Evolutionary conservation across 2,797 vertebrate species (phyloP), one percentile per base, ranked within the genome.

Genomic region (Centroberyx gerrardi): DNA sequence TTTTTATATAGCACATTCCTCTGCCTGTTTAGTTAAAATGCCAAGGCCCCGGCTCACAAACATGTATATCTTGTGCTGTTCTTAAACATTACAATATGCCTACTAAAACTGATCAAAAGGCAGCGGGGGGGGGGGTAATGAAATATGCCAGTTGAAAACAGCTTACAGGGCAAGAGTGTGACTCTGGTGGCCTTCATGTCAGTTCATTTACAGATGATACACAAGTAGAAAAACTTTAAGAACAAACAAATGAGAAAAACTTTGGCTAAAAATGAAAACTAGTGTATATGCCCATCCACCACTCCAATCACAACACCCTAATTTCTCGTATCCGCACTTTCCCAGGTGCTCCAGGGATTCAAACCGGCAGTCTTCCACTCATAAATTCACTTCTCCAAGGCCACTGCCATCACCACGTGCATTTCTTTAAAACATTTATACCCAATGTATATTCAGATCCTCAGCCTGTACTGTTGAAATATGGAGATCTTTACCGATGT

Each of bases 371-470:
- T 48, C 38, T 63, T 22, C 48, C 42, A 67, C 61, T 33, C 56
- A 60, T 31, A 63, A 60, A 73, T 80, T 77, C 10, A 55, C 65
- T 44, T 76, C 27, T 29, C 64, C 40, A 31, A 72, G 31, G n/a
- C 58, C 56, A 56, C 62, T 33, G 56, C 52, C 4, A 15, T 58
- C 56, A 36, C 68, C 60, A 59, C 13, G 15, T 9, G 27, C 42
- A 53, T 33, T 40, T 36, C 52, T 63, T 54, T 86, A n/a, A 85
- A 84, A 80, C 62, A 74, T 85, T 85, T 49, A 76, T 62, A 63
- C 18, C 18, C n/a, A 66, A 36, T 31, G 42, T 40, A 73, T 67
- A 59, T 73, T 13, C 2, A 48, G 80, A 74, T 62, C 63, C 1
- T 44, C 68, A 42, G 27, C 15, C 17, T 46, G 40, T 56, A 4